phyloP scores from a whole-genome alignment of 2,888 invertebrate genomes.

The Monochamus alternatus region DNA sequence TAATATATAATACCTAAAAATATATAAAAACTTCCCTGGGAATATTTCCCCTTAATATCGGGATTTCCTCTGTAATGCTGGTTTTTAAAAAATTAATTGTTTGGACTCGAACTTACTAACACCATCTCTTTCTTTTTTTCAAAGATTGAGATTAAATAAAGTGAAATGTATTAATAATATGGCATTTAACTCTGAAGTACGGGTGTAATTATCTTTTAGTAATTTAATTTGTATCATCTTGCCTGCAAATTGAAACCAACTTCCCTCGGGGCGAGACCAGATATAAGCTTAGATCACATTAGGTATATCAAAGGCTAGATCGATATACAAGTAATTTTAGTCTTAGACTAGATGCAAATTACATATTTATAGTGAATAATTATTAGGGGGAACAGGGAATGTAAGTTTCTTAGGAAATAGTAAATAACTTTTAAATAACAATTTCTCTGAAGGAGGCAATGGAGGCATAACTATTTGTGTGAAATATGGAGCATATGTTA shows the following conservation, averaged over 20 bases:
- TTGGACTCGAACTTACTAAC: too few species aligned
- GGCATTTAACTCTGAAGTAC: background rate
- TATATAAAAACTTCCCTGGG: too few species aligned
- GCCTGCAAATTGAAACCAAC: constrained; percentile 1
- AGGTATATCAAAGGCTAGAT: constrained; percentile 7
- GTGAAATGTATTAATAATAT: background rate
- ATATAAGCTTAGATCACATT: constrained; percentile 7
- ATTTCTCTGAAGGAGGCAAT: too few species aligned
- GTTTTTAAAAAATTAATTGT: too few species aligned
- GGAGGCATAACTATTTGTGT: too few species aligned
- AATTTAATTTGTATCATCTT: constrained; percentile 12
- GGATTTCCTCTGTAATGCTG: too few species aligned
- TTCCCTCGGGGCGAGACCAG: background rate
- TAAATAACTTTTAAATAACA: too few species aligned
- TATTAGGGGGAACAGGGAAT: too few species aligned
- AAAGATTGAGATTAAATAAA: background rate
- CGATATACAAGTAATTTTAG: background rate
- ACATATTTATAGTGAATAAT: background rate
- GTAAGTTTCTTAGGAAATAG: too few species aligned
- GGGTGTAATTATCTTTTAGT: constrained; percentile 4
- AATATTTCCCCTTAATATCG: too few species aligned
- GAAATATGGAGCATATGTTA: too few species aligned
- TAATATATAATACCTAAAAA: too few species aligned
- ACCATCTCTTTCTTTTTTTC: background rate
- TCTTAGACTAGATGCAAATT: background rate